phyloP scores from a whole-genome alignment of 2,797 vertebrate species.

The Lepilemur ruficaudatus region DNA sequence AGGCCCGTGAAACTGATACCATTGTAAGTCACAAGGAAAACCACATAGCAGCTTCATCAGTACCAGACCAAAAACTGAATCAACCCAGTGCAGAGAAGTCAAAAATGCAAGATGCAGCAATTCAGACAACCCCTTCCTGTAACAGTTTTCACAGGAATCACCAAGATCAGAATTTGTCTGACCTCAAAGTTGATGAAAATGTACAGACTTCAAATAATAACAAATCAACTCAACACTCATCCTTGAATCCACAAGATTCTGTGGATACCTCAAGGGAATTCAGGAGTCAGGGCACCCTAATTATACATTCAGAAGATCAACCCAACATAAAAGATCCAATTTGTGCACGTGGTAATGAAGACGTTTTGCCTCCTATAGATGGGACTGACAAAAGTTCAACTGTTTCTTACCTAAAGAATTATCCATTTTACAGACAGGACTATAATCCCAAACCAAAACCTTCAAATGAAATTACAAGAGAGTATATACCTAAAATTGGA shows the following conservation, averaged over 20 bases:
- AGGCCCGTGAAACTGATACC: conserved; percentile 72
- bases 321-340: conserved; percentile 28
- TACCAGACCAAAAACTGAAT: conserved; percentile 71
- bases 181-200: conserved; percentile 53
- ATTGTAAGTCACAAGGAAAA: conserved; percentile 68
- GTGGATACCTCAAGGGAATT: conserved; percentile 45
- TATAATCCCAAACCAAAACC: conserved; percentile 92
- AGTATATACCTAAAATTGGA: conserved; percentile 97
- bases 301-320: conserved; percentile 36
- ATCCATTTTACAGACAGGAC: conserved; percentile 84
- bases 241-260: conserved; percentile 19
- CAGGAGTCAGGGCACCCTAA: conserved; percentile 52
- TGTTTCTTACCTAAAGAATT: conserved; percentile 77
- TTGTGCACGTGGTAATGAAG: conserved; percentile 26
- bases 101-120: conserved; percentile 87
- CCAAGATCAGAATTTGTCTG: conserved; percentile 51
- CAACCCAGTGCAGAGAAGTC: conserved; percentile 70
- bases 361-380: conserved; percentile 59
- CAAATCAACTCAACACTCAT: conserved; percentile 42
- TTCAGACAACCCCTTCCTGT: conserved; percentile 80
- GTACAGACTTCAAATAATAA: conserved; percentile 53
- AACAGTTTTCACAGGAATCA: conserved; percentile 62
- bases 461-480: conserved; percentile 95
- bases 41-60: conserved; percentile 54
- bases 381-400: conserved; percentile 64